Percentiles rank a stretch among this genome's conserved stretches.
These are phyloP conservation scores for Harpagifer antarcticus DNA, from an alignment of 2,797 vertebrate genomes.

Conservation along the genomic window DNA sequence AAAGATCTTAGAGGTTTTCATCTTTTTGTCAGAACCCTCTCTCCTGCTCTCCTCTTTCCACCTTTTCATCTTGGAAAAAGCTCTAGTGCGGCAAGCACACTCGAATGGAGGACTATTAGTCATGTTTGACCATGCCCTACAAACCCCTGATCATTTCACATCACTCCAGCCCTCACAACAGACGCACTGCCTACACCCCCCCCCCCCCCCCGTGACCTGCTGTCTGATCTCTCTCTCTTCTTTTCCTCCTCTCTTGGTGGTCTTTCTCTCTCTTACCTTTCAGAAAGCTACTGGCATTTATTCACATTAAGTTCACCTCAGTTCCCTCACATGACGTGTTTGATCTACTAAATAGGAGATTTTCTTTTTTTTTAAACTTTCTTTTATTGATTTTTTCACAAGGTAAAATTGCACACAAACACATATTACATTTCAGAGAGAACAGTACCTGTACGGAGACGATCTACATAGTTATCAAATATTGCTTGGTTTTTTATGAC, in stretches of 20 bases:
- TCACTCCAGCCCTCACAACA: conserved; percentile 44
- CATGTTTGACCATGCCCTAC: conserved; percentile 62
- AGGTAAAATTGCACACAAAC: too few relatives aligned
- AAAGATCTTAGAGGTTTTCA: conserved; percentile 73
- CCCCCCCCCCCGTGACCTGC: conserved; percentile 25
- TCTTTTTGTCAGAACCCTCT: conserved; percentile 68
- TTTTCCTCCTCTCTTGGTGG: conserved; percentile 4
- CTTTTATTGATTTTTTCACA: too few relatives aligned
- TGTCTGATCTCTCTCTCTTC: conserved; percentile 24
- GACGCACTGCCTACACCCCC: conserved; percentile 21
- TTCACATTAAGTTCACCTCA: conserved; percentile 13
- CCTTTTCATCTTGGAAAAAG: conserved; percentile 63
- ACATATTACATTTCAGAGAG: too few relatives aligned
- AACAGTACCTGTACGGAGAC: too few relatives aligned
- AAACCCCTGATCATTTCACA: conserved; percentile 65
- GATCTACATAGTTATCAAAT: too few relatives aligned
- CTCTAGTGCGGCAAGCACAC: conserved; percentile 50
- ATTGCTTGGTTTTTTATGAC: too few relatives aligned
- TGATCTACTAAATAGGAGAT: not conserved
- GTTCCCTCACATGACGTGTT: not conserved
- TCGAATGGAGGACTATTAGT: conserved; percentile 44
- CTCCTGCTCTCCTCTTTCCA: conserved; percentile 41
- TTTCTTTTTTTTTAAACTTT: too few relatives aligned
- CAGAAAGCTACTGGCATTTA: conserved; percentile 24
- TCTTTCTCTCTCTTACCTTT: not conserved